Conservation (phyloP, 1,140 invertebrate species). For the Brachionus koreanus region DNA sequence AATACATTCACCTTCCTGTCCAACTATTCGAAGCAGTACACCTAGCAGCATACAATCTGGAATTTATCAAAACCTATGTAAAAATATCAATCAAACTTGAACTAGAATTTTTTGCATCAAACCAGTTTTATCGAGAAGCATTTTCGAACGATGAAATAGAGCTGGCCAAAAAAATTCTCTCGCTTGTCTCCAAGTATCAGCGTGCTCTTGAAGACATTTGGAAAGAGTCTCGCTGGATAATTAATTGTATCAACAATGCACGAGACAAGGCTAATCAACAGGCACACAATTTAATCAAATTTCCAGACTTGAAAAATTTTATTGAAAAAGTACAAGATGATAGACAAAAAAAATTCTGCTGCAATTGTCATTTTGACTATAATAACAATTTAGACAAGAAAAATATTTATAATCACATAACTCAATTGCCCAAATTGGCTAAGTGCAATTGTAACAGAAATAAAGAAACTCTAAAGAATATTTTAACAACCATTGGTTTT, state of each 20-base stretch:
- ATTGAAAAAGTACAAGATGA: neutral
- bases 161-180: conserved; percentile 75
- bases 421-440: neutral
- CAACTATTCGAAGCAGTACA: conserved; percentile 68
- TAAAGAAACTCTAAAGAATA: neutral
- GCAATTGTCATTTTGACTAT: neutral
- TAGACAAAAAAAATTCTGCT: neutral
- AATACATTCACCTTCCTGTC: conserved; percentile 71
- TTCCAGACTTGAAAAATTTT: neutral
- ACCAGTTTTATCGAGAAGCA: conserved; percentile 61
- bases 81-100: conserved; percentile 24
- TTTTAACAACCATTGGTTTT: neutral
- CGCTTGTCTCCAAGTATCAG: conserved; percentile 63
- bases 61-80: conserved; percentile 30
- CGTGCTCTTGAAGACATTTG: conserved; percentile 65
- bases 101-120: conserved; percentile 45
- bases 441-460: neutral
- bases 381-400: conserved; percentile 9
- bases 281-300: neutral
- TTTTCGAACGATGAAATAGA: conserved; percentile 82
- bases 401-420: conserved; percentile 35
- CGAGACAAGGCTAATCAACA: conserved; percentile 66
- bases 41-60: neutral
- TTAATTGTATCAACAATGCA: conserved; percentile 86
- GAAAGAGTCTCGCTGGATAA: conserved; percentile 87